Evolutionary conservation across 2,113 vertebrate genomes (phyloP).

Genomic region (Meriones unguiculatus): DNA sequence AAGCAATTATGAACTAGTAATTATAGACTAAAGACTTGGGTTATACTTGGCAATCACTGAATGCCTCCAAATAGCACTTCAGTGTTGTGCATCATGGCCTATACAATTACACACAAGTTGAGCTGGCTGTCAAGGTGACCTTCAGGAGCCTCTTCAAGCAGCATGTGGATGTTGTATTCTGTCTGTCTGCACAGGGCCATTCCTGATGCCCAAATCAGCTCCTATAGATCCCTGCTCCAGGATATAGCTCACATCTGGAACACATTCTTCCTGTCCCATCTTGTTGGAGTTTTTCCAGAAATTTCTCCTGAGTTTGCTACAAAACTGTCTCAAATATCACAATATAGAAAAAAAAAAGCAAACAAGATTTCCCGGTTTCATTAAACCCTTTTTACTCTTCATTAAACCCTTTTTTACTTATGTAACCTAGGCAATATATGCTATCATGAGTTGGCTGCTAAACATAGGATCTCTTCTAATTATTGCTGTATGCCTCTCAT

Average conservation of each 20-base stretch:
- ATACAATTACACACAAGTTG: neutral
- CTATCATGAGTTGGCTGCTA: neutral
- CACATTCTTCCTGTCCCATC: neutral
- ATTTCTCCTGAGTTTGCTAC: neutral
- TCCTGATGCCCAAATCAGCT: neutral
- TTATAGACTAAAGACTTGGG: neutral
- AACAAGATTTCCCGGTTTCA: neutral
- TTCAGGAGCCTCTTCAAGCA: neutral
- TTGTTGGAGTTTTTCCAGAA: neutral
- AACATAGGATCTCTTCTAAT: neutral
- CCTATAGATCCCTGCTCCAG: neutral
- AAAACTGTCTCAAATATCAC: conserved; percentile 27
- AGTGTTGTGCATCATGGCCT: neutral
- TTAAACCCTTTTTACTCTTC: neutral
- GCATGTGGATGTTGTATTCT: neutral
- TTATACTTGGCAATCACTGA: neutral
- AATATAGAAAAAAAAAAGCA: conserved; percentile 48
- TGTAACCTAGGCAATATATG: neutral
- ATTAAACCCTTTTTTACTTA: neutral
- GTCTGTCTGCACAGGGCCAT: neutral
- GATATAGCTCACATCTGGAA: neutral
- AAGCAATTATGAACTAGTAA: conserved; percentile 12
- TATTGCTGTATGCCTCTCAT: neutral
- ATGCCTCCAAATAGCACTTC: neutral
- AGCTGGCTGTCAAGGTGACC: neutral